These are phyloP conservation scores for Ips nitidus DNA, from an alignment of 1,140 invertebrate genomes.

Conservation along the genomic window DNA sequence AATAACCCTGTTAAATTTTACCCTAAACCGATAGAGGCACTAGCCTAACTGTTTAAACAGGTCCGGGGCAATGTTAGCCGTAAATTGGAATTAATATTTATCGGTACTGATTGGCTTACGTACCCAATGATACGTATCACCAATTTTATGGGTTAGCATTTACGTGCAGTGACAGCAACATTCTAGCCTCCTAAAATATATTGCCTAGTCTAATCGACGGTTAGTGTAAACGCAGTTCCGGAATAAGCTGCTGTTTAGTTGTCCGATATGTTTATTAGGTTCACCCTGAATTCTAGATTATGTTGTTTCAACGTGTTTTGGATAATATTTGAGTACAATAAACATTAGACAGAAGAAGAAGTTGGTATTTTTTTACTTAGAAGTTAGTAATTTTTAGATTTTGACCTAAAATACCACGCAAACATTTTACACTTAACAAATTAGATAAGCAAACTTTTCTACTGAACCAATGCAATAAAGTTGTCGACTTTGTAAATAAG, in stretches of 20 bases:
- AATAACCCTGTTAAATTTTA: background rate
- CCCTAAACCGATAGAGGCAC: background rate
- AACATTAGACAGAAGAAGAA: no score
- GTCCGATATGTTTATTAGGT: background rate
- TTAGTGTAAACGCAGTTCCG: slow-evolving; percentile 5
- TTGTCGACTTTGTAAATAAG: no score
- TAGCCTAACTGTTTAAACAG: background rate
- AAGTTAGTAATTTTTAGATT: no score
- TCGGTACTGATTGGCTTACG: slow-evolving; percentile 15
- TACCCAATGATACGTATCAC: slow-evolving; percentile 15
- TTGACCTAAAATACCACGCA: no score
- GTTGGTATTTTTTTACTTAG: no score
- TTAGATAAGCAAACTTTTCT: no score
- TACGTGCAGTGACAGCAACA: slow-evolving; percentile 21
- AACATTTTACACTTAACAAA: no score
- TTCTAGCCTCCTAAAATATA: slow-evolving; percentile 17
- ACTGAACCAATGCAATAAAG: no score
- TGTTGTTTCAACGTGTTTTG: background rate
- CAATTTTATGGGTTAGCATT: slow-evolving; percentile 26
- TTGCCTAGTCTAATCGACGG: slow-evolving; percentile 6
- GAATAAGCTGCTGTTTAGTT: background rate
- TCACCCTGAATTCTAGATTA: background rate
- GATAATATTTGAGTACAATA: background rate
- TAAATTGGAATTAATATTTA: slow-evolving; percentile 25
- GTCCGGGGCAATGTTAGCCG: background rate